Base-by-base conservation (phyloP, 2,888 invertebrate genomes). In the Lomographa bimaculata region DNA sequence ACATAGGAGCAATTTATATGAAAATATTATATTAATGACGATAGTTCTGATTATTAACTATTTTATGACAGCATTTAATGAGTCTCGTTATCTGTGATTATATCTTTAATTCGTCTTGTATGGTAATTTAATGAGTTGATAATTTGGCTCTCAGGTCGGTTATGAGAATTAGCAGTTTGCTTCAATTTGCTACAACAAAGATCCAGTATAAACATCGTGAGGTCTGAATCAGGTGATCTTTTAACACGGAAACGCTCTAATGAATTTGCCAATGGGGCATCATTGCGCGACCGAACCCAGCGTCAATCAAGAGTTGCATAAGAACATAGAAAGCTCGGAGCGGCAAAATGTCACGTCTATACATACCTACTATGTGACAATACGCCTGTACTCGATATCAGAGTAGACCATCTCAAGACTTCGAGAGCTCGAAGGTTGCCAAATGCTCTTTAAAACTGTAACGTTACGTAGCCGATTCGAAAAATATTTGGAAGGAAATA, bases 291-390 rank as follows among this genome's bases (percentile, higher is more conserved):
- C 64, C 69, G 58, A 64, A 49, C 46, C 64, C 64, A 67, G 65
- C 77, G 80, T 84, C 86, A 83, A 82, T 85, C 83, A 83, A 62
- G 43, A 44, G 56, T 85, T 82, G 62, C 75, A 73, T 74, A 80
- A 80, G 57, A 43, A 43, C 36, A 57, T 59, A 71, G 71, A 83
- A 82, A 82, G 78, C 69, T 60, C 60, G 46, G 44, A 39, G 56
- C 57, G 55, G 60, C 56, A 42, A 75, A 79, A 78, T 79, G 73
- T 78, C 75, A 71, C 64, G 65, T 64, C 60, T 41, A 52, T 54
- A 56, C 26, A 25, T 36, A 42, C 36, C 36, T 20, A 54, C 57
- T 38, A 44, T 61, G 64, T 63, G 62, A 67, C 60, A 65, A 64
- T 64, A 60, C 54, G 56, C 57, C 53, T 47, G 28, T 28, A 34